Conservation (phyloP, 2,888 invertebrate species). For the Caenorhabditis parvicauda region DNA sequence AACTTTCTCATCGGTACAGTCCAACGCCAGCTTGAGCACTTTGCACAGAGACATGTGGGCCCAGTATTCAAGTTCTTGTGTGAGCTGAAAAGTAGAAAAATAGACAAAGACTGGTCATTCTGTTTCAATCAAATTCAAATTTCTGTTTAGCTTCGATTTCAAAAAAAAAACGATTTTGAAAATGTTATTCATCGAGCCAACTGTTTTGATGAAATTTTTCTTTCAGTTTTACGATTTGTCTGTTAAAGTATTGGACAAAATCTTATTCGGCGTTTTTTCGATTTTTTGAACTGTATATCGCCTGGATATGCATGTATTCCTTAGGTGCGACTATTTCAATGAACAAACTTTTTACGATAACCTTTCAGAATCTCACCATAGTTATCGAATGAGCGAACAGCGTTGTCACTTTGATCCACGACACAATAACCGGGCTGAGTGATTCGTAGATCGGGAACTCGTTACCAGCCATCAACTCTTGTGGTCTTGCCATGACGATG, state of each 20-base stretch:
- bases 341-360: too few species aligned
- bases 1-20: conserved; percentile 26
- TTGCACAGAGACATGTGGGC: conserved; percentile 25
- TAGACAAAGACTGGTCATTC: conserved; percentile 12
- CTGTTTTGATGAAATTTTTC: too few species aligned
- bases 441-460: conserved; percentile 56
- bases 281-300: too few species aligned
- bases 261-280: too few species aligned
- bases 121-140: conserved; percentile 22
- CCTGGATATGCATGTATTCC: too few species aligned
- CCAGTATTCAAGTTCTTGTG: conserved; percentile 17
- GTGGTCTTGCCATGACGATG: conserved; percentile 42
- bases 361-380: background rate
- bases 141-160: too few species aligned
- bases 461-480: conserved; percentile 36
- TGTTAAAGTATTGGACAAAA: too few species aligned
- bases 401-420: conserved; percentile 51
- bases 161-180: too few species aligned
- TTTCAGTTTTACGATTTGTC: too few species aligned
- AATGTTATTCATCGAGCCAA: too few species aligned
- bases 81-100: conserved; percentile 4
- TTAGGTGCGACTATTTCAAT: too few species aligned
- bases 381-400: too few species aligned
- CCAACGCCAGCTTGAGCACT: conserved; percentile 31
- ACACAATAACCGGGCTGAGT: conserved; percentile 45